Evolutionary conservation across 2,113 vertebrate species (phyloP).

Genomic region (Cavia porcellus): DNA sequence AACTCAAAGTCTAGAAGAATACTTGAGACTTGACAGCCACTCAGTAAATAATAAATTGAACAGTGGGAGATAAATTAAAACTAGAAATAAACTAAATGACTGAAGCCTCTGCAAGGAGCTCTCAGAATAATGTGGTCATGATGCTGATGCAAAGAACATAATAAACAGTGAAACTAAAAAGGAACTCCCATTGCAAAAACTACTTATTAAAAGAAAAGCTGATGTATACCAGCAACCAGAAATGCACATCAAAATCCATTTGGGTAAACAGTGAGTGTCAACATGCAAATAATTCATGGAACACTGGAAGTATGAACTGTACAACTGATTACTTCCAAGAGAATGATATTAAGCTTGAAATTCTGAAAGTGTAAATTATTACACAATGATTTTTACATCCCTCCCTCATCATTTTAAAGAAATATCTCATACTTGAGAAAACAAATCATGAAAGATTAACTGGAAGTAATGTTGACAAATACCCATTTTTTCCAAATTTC

Average conservation of each 20-base stretch:
- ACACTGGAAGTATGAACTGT: background rate
- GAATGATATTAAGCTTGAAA: background rate
- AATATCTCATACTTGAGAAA: background rate
- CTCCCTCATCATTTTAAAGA: background rate
- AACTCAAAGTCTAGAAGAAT: background rate
- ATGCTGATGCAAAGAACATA: background rate
- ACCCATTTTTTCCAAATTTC: background rate
- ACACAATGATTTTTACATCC: background rate
- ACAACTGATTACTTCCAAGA: background rate
- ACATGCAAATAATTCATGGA: background rate
- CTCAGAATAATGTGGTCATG: background rate
- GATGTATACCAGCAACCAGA: background rate
- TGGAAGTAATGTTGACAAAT: background rate
- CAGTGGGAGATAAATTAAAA: background rate
- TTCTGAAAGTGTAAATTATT: background rate
- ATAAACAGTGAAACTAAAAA: background rate
- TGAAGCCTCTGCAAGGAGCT: background rate
- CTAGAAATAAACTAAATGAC: constrained; percentile 32
- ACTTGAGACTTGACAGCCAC: background rate
- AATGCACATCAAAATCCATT: background rate
- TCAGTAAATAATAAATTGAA: constrained; percentile 51
- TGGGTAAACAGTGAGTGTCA: background rate
- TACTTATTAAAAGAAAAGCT: background rate
- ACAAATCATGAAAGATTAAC: background rate
- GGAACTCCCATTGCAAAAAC: background rate